phyloP scores from a whole-genome alignment of 2,797 vertebrate species.

The Brachymystax lenok region DNA sequence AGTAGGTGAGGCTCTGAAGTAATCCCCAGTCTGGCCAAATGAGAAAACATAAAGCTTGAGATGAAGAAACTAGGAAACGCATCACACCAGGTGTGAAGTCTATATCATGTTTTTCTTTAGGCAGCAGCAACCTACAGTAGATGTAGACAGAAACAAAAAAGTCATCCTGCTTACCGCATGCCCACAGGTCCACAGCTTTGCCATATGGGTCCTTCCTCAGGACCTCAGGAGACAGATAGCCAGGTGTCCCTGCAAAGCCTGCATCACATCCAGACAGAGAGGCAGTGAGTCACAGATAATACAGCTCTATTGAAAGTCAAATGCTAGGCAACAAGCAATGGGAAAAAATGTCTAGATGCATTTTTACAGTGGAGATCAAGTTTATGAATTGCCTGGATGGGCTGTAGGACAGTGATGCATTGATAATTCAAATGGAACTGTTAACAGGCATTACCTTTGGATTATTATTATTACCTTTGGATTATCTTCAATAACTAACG shows the following conservation, averaged over 20 bases:
- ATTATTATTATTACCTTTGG: too few species aligned
- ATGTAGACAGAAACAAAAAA: background rate
- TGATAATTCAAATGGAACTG: too few species aligned
- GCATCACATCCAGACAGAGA: conserved; percentile 13
- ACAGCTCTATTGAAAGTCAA: background rate
- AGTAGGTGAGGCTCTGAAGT: background rate
- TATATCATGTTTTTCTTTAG: background rate
- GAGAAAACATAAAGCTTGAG: background rate
- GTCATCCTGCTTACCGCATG: conserved; percentile 84
- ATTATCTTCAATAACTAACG: too few species aligned
- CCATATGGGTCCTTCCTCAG: conserved; percentile 95
- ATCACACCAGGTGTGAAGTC: background rate
- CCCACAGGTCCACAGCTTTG: conserved; percentile 96
- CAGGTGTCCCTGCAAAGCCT: conserved; percentile 96
- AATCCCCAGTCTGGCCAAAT: background rate
- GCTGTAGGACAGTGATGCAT: background rate
- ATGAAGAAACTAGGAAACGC: background rate
- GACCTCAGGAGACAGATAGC: conserved; percentile 95
- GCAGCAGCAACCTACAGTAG: background rate
- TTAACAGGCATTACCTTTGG: too few species aligned
- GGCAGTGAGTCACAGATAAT: background rate
- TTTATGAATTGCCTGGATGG: background rate
- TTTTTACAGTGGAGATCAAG: background rate
- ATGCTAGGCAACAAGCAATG: background rate
- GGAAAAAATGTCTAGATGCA: background rate